Evolutionary conservation across 2,113 vertebrate genomes (phyloP), one percentile per base, ranked within the genome.

Genomic region (Carassius carassius): DNA sequence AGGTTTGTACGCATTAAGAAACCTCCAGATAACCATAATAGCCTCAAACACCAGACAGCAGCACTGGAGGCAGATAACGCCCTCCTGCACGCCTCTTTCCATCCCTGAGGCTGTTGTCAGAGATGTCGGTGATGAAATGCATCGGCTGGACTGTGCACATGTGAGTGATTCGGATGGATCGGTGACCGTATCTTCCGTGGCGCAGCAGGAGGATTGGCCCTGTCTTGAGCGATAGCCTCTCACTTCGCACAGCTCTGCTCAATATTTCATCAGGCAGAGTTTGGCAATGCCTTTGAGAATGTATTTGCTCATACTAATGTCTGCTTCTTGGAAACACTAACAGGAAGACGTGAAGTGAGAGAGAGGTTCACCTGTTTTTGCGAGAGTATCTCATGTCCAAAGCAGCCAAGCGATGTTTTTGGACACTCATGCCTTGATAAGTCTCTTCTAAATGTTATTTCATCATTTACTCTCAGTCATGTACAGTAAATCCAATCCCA

Each of bases 251-350:
- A 47, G 44, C 44, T 47, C 44, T 47, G 11, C 44, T 47, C 44
- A 47, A 47, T 47, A 47, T 47, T 47, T 47, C 44, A 47, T 47
- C 44, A 87, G 75, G 86, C 88, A 69, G 32, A 37, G 67, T 37
- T 69, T 95, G 95, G 95, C 95, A 93, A 93, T 90, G 85, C 93
- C 91, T 90, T 65, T 37, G 92, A 84, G 92, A 91, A 91, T 93
- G 91, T 92, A 87, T 91, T 88, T 92, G 91, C 89, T 90, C 91
- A 91, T 93, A 92, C 91, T 90, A 92, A 90, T 92, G 91, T 88
- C 23, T 44, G 89, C 89, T 86, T 37, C 84, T 88, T 91, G 85
- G 83, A 91, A 90, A 85, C 76, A 86, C 72, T 80, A 85, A 81
- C 83, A 89, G 86, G 67, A 86, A 73, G 35, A 49, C 49, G 0